phyloP scores from a whole-genome alignment of 2,113 vertebrate species.

The Ictalurus punctatus region DNA sequence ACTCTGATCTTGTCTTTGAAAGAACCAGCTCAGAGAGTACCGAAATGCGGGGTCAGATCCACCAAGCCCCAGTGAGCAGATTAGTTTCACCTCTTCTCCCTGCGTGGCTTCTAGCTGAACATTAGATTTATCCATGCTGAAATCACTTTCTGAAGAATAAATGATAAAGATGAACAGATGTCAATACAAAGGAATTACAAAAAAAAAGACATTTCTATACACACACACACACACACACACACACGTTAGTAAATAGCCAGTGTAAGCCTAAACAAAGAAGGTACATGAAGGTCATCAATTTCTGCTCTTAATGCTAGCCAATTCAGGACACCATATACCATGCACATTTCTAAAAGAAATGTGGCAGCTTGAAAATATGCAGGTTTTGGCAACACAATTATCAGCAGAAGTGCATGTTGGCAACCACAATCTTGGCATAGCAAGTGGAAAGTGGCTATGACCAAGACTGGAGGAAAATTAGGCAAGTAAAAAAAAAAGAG shows the following conservation, averaged over 20 bases:
- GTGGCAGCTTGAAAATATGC: not conserved
- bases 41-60: constrained; percentile 45
- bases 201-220: not conserved
- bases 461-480: not conserved
- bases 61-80: constrained; percentile 60
- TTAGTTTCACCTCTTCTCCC: constrained; percentile 50
- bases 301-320: not conserved
- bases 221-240: not conserved
- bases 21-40: constrained; percentile 65
- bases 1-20: not conserved
- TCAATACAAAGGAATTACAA: not conserved
- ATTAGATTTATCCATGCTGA: constrained; percentile 47
- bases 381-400: constrained; percentile 12
- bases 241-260: not conserved
- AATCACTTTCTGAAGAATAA: constrained; percentile 55
- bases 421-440: not conserved
- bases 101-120: constrained; percentile 41
- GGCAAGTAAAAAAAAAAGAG: not conserved
- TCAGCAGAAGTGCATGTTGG: not conserved
- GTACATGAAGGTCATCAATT: not conserved
- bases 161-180: not conserved
- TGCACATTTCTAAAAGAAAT: not conserved
- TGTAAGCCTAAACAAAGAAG: not conserved
- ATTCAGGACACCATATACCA: not conserved
- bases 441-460: not conserved